phyloP scores from a whole-genome alignment of 2,888 invertebrate genomes.

The Horisme vitalbata region DNA sequence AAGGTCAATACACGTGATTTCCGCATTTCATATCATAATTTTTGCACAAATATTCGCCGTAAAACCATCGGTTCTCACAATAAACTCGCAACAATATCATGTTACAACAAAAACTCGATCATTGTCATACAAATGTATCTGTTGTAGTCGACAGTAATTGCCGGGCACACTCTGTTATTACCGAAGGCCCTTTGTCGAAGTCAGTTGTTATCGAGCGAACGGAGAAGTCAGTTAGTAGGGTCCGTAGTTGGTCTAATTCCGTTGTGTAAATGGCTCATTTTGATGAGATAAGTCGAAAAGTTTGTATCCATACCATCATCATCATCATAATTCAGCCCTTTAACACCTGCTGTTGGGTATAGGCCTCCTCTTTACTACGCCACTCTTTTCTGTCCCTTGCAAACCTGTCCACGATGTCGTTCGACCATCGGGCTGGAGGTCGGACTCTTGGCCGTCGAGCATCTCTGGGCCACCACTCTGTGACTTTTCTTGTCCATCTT shows the following conservation, averaged over 20 bases:
- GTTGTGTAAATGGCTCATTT: not conserved
- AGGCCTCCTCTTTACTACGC: too few relatives aligned
- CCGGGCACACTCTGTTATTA: slow-evolving; percentile 71
- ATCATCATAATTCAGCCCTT: too few relatives aligned
- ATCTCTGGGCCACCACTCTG: too few relatives aligned
- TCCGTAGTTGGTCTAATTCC: slow-evolving; percentile 17
- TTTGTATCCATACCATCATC: too few relatives aligned
- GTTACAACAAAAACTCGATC: slow-evolving; percentile 69
- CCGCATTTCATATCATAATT: not conserved
- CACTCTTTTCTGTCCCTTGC: too few relatives aligned
- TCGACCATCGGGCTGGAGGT: too few relatives aligned
- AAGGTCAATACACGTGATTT: too few relatives aligned
- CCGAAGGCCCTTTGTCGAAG: slow-evolving; percentile 59
- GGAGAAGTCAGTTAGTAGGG: slow-evolving; percentile 40
- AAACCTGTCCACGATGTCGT: too few relatives aligned
- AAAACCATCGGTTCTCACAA: slow-evolving; percentile 36
- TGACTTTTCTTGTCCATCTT: too few relatives aligned
- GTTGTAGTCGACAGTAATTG: slow-evolving; percentile 75
- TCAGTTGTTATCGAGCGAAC: slow-evolving; percentile 56
- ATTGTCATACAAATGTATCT: slow-evolving; percentile 83
- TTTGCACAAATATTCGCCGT: slow-evolving; percentile 28
- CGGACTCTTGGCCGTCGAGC: too few relatives aligned
- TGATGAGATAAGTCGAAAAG: too few relatives aligned
- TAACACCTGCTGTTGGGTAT: too few relatives aligned
- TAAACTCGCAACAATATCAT: slow-evolving; percentile 52